Evolutionary conservation across 2,113 vertebrate genomes (phyloP), one percentile per base, ranked within the genome.

Genomic region (Epinephelus fuscoguttatus): DNA sequence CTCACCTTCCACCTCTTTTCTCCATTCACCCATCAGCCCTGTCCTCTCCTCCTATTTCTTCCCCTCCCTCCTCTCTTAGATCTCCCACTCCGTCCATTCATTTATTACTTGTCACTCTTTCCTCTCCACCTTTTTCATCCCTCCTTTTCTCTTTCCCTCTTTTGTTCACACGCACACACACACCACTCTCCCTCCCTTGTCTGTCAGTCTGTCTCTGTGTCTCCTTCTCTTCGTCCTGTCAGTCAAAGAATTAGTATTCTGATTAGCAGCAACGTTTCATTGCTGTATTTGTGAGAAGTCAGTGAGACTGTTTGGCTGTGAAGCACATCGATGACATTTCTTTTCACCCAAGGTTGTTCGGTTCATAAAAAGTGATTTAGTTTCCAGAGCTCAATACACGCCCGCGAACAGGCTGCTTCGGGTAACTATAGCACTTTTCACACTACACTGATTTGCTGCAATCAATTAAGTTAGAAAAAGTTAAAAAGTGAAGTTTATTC

Each of bases 271-370:
- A 6, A 10, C 18, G 3, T 27, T 47, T 56, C 14, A 23, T 14
- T 63, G 14, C 47, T 67, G 60, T 52, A 76, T 53, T 68, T 3
- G 40, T 70, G 25, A 57, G 59, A 21, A 25, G 57, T 19, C 17
- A 12, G 56, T 10, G 40, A 18, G 11, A 37, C 76, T 53, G 1
- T 11, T 4, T n/a, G 23, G 4, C 33, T 27, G 8, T 49, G 25
- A 68, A 52, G 42, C 30, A 45, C 15, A 68, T 23, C 52, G 68
- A n/a, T 53, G 42, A 56, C 47, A 1, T 2, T 69, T 49, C 62
- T 63, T 47, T 70, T 0, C 19, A 23, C 8, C 37, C n/a, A 75
- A 80, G 18, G 71, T 76, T 80, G 33, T 74, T 74, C 15, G 27
- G 18, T 50, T 49, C 6, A 56, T 33, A 18, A 53, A 30, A n/a